A percentile compares a stretch with the other conserved stretches of the same genome.
Evolutionary conservation across 2,113 vertebrate species (phyloP).

Genomic region (Plotosus lineatus): DNA sequence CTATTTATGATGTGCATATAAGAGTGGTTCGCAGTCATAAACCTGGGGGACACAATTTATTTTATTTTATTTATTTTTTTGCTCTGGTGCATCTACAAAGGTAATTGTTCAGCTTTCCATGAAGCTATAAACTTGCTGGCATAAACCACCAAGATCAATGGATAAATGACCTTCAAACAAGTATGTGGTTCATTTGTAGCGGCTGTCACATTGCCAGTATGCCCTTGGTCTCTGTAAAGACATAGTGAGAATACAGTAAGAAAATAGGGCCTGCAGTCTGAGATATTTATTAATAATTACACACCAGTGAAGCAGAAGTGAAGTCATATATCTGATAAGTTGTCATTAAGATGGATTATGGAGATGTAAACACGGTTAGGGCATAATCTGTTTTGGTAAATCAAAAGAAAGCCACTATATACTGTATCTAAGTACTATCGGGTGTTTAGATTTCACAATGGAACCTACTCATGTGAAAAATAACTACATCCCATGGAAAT

Average conservation of each 20-base stretch:
- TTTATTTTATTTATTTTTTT: no score
- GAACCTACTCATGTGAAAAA: no score
- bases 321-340: slow-evolving; percentile 18
- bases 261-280: slow-evolving; percentile 18
- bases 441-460: not conserved
- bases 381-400: not conserved
- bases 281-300: slow-evolving; percentile 49
- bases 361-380: not conserved
- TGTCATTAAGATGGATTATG: not conserved
- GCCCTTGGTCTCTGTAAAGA: slow-evolving; percentile 15
- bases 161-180: slow-evolving; percentile 33
- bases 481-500: no score
- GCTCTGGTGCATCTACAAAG: not conserved
- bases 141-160: slow-evolving; percentile 6
- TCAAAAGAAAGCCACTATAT: not conserved
- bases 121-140: not conserved
- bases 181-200: slow-evolving; percentile 15
- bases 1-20: not conserved
- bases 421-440: not conserved
- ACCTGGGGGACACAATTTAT: not conserved
- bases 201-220: slow-evolving; percentile 47
- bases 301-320: slow-evolving; percentile 48
- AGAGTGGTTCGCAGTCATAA: not conserved
- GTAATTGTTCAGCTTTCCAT: not conserved
- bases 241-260: not conserved